Evolutionary conservation across 2,113 vertebrate genomes (phyloP).

Genomic region (Lophotis ruficrista): DNA sequence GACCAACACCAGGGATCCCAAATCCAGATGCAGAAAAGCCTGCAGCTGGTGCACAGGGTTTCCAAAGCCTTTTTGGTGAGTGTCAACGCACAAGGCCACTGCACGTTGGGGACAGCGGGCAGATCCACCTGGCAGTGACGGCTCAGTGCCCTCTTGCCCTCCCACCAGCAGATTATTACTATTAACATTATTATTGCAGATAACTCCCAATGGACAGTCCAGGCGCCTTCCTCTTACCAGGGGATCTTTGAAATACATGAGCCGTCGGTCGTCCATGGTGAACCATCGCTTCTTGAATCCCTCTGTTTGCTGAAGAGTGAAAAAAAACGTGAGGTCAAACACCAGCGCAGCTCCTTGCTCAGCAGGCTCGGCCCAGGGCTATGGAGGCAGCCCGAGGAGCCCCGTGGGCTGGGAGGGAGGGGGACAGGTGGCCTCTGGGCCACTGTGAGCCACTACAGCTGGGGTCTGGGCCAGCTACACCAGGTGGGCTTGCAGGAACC

Average conservation of each 20-base stretch:
- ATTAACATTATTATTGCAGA: neutral
- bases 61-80: neutral
- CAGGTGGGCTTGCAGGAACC: neutral
- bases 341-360: neutral
- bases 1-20: neutral
- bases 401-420: rapidly evolving
- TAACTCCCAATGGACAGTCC: neutral
- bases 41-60: neutral
- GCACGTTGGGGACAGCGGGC: neutral
- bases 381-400: neutral
- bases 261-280: constrained; percentile 93
- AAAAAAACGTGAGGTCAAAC: neutral
- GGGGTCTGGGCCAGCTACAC: neutral
- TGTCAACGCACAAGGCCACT: neutral
- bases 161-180: neutral
- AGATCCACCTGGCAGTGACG: neutral
- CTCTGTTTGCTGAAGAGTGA: constrained; percentile 86
- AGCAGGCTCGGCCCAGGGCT: rapidly evolving
- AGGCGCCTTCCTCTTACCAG: constrained; percentile 80
- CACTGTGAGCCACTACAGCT: neutral
- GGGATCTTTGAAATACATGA: constrained; percentile 98
- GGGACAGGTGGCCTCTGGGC: neutral
- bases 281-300: constrained; percentile 98
- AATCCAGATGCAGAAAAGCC: neutral
- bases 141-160: neutral